These are phyloP conservation scores for Sphaeramia orbicularis DNA, from an alignment of 2,797 vertebrate species.

Conservation along the genomic window DNA sequence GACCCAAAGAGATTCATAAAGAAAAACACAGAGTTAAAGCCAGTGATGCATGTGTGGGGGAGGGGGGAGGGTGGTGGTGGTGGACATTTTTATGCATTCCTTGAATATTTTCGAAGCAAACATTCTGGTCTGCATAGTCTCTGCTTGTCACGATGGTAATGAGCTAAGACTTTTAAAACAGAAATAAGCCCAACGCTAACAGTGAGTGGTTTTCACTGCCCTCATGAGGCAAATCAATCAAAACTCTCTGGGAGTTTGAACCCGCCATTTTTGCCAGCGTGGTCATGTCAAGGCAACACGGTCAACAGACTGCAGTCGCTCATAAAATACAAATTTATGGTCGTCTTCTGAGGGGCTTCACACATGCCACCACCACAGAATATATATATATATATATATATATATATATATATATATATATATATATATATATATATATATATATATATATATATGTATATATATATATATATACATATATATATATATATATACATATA, in stretches of 20 bases:
- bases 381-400: not conserved
- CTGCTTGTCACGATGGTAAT: constrained; percentile 47
- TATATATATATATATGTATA: no score
- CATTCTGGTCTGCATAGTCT: constrained; percentile 33
- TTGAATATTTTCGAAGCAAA: not conserved
- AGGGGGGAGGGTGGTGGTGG: no score
- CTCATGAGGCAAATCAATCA: constrained; percentile 62
- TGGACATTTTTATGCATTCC: not conserved
- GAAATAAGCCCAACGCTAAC: constrained; percentile 42
- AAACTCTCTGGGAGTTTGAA: constrained; percentile 31
- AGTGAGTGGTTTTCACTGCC: constrained; percentile 47
- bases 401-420: no score
- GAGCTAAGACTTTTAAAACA: constrained; percentile 50
- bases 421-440: no score
- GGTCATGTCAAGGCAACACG: constrained; percentile 54
- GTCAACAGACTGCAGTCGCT: no score
- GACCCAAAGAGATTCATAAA: not conserved
- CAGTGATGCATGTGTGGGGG: no score
- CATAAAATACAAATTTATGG: constrained; percentile 65
- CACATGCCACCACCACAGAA: constrained; percentile 43
- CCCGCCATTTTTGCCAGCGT: not conserved
- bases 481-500: no score
- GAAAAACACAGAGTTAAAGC: not conserved
- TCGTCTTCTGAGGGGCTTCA: constrained; percentile 31
- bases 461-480: no score